Evolutionary conservation across 1,140 invertebrate genomes (phyloP), one percentile per base, ranked within the genome.

Genomic region (Daktulosphaira vitifoliae): DNA sequence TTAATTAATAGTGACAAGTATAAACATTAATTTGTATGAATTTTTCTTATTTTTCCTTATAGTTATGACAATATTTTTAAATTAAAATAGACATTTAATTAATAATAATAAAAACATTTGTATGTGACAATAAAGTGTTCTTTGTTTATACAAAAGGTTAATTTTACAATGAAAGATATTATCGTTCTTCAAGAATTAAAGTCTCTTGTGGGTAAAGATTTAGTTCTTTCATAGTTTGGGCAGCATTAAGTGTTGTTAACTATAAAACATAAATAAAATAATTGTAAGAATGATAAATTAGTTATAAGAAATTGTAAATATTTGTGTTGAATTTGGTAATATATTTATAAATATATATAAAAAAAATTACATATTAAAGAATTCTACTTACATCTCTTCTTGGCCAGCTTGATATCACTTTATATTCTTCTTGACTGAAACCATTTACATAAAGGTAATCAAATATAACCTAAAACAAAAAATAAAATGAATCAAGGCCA

Each of bases 121-220:
- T 33, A 33, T 33, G 29, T 33, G 11, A 33, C 5, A 33, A 5
- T 6, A 33, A 33, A 6, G 11, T 11, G 11, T n/a, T n/a, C 11
- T 33, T 33, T 33, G 5, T 33, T 33, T 33, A 33, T 33, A 33
- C 29, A 33, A 11, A 33, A n/a, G 5, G 29, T 33, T 6, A 33
- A 33, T 33, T 33, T 33, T 33, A 33, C 29, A 33, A 33, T 33
- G 11, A 11, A 33, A 33, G 29, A 33, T 11, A 33, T 33, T 85
- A 91, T 84, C 87, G 85, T 77, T 93, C 90, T 77, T 95, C 90
- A 69, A 96, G 77, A 76, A 92, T 92, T 67, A 95, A 80, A 66
- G 90, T 94, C 79, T 94, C 92, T 81, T 95, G 91, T 64, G 90
- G 86, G 79, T 81, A 91, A 65, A 96, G 80, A 77, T 92, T 91